Conservation (phyloP, 2,888 invertebrate genomes). For the Agriopis marginaria region DNA sequence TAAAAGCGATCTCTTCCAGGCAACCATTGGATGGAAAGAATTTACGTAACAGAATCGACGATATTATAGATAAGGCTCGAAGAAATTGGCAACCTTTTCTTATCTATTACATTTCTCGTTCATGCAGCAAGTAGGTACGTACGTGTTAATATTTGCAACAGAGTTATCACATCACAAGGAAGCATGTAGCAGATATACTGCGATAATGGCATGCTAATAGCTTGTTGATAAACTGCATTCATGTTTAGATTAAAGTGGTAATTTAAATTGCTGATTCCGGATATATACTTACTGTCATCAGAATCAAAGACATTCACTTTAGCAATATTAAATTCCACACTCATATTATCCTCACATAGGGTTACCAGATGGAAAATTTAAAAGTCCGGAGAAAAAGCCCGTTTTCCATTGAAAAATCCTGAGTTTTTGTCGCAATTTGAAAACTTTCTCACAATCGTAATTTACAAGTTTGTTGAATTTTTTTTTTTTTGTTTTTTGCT, state of each 20-base stretch:
- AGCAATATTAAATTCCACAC: background rate
- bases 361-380: too few species aligned
- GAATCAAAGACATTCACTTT: background rate
- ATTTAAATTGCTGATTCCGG: slow-evolving; percentile 1
- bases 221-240: slow-evolving; percentile 4
- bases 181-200: slow-evolving; percentile 3
- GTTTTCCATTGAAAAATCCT: too few species aligned
- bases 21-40: too few species aligned
- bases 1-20: too few species aligned
- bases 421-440: too few species aligned
- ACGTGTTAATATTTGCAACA: slow-evolving; percentile 19
- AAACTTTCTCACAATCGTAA: too few species aligned
- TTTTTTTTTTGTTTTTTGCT: too few species aligned
- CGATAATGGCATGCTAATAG: slow-evolving; percentile 7
- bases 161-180: slow-evolving; percentile 9
- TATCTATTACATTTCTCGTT: slow-evolving; percentile 2
- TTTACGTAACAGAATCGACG: too few species aligned
- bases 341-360: too few species aligned
- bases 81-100: slow-evolving; percentile 8
- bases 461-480: too few species aligned
- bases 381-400: too few species aligned
- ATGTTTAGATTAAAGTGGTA: background rate
- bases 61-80: background rate
- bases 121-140: too few species aligned
- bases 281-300: background rate